Evolutionary conservation across 2,888 invertebrate genomes (phyloP), one percentile per base, ranked within the genome.

Genomic region (Julus scandinavius): DNA sequence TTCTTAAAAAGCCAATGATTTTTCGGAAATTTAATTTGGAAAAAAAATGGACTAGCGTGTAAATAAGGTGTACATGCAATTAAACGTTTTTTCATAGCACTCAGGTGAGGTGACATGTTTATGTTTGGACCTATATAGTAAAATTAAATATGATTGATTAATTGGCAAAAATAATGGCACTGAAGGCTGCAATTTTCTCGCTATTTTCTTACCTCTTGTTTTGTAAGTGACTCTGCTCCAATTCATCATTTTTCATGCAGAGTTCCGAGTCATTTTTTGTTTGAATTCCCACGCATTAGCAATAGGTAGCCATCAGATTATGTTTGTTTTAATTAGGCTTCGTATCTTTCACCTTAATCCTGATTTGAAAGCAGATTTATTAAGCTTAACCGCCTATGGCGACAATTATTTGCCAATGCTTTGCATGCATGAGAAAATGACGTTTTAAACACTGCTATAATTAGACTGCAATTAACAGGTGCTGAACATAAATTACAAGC

Each of bases 381-480:
- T 72, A 72, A 72, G 17, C 72, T 20, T 29, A 29, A 72, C 72
- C 72, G 29, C 72, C 72, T n/a, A 20, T 6, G 72, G 72, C 72
- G 72, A 72, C 63, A 63, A 17, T 63, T 63, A 17, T 5, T n/a
- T 63, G n/a, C 2, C 72, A 20, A 72, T 72, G 72, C 29, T 72
- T 72, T 72, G 72, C 29, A 29, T 9, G 72, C 72, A 9, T 29
- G 29, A 9, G 72, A 72, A 72, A 72, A 72, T 29, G 29, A 72
- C 72, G 72, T 72, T 72, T 72, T 72, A 72, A 72, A 72, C 72
- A 72, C 72, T 72, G 72, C 72, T 72, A 72, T 72, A 72, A 72
- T 72, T 72, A 72, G 72, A 5, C 20, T 20, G 2, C 72, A 72
- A 72, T 72, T 72, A 72, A 9, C 72, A 72, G 29, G 4, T 6